Evolutionary conservation across 2,888 invertebrate genomes (phyloP).

Genomic region (Diachrysia chrysitis): DNA sequence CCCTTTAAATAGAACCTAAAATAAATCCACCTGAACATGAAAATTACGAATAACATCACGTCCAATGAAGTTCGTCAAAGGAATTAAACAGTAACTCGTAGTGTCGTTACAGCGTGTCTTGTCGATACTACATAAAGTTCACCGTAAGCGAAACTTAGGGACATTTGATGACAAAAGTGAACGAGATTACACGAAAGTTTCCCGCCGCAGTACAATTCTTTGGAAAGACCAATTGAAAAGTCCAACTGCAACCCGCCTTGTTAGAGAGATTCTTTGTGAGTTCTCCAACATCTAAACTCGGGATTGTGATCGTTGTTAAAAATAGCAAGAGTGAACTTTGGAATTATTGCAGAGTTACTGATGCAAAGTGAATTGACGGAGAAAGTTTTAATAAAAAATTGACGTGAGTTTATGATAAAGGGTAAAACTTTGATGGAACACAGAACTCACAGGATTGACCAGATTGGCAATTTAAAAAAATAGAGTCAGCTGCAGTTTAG

Average conservation of each 20-base stretch:
- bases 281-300: slow-evolving; percentile 14
- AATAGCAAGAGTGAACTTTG: slow-evolving; percentile 14
- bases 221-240: slow-evolving; percentile 53
- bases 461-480: not conserved
- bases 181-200: slow-evolving; percentile 52
- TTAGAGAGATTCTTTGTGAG: slow-evolving; percentile 48
- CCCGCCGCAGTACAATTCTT: slow-evolving; percentile 38
- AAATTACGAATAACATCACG: slow-evolving; percentile 1
- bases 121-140: slow-evolving; percentile 47
- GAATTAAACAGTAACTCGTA: slow-evolving; percentile 30
- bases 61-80: slow-evolving; percentile 10
- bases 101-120: slow-evolving; percentile 49
- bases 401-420: not conserved
- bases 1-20: not conserved
- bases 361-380: slow-evolving; percentile 11
- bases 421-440: not conserved
- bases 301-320: slow-evolving; percentile 32
- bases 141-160: slow-evolving; percentile 47
- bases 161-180: slow-evolving; percentile 60
- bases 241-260: slow-evolving; percentile 48
- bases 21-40: not conserved
- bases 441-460: not conserved
- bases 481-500: not conserved
- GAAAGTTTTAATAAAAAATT: not conserved
- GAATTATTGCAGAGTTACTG: slow-evolving; percentile 18